phyloP scores from a whole-genome alignment of 1,140 invertebrate species.

The Drosophila repletoides region DNA sequence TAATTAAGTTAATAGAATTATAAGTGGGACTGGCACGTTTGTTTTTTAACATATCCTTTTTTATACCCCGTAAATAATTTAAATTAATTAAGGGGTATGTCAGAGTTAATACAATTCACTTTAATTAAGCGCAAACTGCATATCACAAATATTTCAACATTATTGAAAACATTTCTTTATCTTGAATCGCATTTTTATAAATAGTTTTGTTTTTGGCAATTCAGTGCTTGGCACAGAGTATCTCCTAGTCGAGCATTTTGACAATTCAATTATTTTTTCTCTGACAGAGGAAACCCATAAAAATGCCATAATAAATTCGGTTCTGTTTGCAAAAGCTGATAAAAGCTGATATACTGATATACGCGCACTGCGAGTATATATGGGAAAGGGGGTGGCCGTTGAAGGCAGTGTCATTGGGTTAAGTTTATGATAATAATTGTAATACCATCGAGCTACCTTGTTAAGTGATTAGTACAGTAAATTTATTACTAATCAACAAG shows the following conservation, averaged over 20 bases:
- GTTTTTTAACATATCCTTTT: conserved; percentile 13
- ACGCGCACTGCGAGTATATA: background rate
- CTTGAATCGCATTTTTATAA: background rate
- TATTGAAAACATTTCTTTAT: too few species aligned
- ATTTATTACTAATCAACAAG: background rate
- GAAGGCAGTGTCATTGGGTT: background rate
- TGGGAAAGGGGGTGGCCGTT: background rate
- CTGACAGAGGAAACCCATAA: conserved; percentile 40
- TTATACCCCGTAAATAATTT: background rate
- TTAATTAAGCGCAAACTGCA: too few species aligned
- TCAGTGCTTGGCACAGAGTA: too few species aligned
- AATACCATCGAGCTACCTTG: background rate
- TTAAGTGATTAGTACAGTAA: conserved; percentile 1
- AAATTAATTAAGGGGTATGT: too few species aligned
- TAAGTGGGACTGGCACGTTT: conserved; percentile 49
- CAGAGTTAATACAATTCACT: too few species aligned
- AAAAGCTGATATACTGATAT: conserved; percentile 7
- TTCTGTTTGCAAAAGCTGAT: conserved; percentile 49
- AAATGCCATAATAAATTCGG: conserved; percentile 65
- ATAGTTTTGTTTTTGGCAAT: too few species aligned
- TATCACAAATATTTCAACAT: too few species aligned
- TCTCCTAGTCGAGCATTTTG: background rate
- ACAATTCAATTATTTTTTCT: background rate
- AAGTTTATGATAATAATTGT: background rate
- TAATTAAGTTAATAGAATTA: conserved; percentile 80